Conservation (phyloP, 2,888 invertebrate species). For the Selenia dentaria region DNA sequence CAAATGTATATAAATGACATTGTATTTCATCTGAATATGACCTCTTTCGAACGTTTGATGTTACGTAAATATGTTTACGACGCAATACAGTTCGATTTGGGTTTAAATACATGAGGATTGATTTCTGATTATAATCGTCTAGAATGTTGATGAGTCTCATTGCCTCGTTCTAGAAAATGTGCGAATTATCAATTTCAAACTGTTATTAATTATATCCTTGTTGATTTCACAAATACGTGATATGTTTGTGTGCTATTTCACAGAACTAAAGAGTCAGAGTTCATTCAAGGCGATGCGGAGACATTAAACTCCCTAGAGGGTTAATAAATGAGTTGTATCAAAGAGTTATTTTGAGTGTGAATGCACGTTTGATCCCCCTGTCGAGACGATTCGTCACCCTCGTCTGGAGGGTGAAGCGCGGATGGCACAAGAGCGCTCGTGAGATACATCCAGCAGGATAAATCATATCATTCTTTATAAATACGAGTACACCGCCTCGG, state of each 20-base stretch:
- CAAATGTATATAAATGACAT: too few relatives aligned
- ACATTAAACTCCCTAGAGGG: slow-evolving; percentile 14
- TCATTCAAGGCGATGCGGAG: slow-evolving; percentile 6
- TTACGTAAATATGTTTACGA: slow-evolving; percentile 16
- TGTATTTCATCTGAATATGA: slow-evolving; percentile 4
- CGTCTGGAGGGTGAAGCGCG: slow-evolving; percentile 23
- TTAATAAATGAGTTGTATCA: slow-evolving; percentile 44
- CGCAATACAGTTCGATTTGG: slow-evolving; percentile 14
- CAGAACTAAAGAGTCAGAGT: not conserved
- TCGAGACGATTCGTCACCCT: slow-evolving; percentile 38
- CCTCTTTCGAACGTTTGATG: slow-evolving; percentile 5
- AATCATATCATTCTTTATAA: slow-evolving; percentile 17
- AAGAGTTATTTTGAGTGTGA: slow-evolving; percentile 56
- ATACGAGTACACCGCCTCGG: slow-evolving; percentile 3
- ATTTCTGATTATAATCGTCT: slow-evolving; percentile 6
- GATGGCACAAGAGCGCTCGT: not conserved
- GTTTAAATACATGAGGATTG: slow-evolving; percentile 3
- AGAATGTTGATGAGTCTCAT: slow-evolving; percentile 2
- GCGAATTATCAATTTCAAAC: slow-evolving; percentile 12
- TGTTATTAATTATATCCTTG: not conserved
- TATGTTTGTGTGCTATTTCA: not conserved
- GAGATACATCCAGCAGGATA: slow-evolving; percentile 9
- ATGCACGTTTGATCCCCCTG: slow-evolving; percentile 53
- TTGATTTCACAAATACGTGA: not conserved
- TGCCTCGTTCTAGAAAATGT: slow-evolving; percentile 13